Base-by-base conservation (phyloP, 2,888 invertebrate genomes). In the Chloroclysta siterata region DNA sequence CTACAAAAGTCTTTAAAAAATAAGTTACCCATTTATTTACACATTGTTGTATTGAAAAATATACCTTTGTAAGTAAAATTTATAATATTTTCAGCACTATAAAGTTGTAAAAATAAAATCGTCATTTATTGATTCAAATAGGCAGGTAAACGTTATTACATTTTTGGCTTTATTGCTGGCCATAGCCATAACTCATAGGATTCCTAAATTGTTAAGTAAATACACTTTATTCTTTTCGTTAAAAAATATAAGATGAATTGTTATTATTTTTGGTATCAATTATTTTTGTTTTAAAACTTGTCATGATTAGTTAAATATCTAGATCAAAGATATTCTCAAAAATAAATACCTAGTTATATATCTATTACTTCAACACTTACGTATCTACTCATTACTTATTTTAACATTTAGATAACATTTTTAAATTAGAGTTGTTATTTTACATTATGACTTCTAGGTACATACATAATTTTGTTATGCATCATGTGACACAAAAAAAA, bases 271-370 rank as follows among this genome's bases (percentile, higher is more conserved):
- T 29, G 6, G 29, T 29, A 29, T 5, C 5, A 5, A 29, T 29
- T 29, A 29, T 29, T 29, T 5, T n/a, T n/a, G n/a, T n/a, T n/a
- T n/a, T n/a, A n/a, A n/a, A 22, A 22, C 22, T 3, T 15, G 44
- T 44, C 28, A 15, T 56, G 14, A 39, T 51, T n/a, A 42, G 46
- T 42, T 42, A 61, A 42, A 48, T 57, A 53, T 47, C 3, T 36
- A 53, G 2, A 14, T 11, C 15, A 22, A 36, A 36, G 10, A 36
- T 48, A 52, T 53, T 56, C 57, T 65, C 56, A 60, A 60, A 60
- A 57, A 60, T 60, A 65, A 60, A 48, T 56, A 22, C 22, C 1
- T 22, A 22, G 22, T 22, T 22, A 22, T 22, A 3, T 22, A 33
- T 7, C 33, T 33, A 53, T 42, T 52, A 50, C 5, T 48, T 44